Base-by-base conservation (phyloP, 2,113 vertebrate species). In the Benitochromis conjunctus region DNA sequence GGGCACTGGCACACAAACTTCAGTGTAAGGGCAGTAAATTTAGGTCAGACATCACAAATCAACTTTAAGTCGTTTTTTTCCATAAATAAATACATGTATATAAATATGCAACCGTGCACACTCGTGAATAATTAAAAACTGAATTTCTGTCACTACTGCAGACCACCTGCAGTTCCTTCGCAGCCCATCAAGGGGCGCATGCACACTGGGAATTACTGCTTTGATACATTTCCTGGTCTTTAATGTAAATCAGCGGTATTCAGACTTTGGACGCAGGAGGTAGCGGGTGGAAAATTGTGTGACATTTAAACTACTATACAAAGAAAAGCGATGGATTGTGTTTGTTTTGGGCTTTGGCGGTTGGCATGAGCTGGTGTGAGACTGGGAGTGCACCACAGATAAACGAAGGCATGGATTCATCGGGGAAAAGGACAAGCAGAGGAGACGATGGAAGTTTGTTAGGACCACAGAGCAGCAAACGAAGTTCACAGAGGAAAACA, bases 1-100 rank as follows among this genome's bases (percentile, higher is more conserved):
- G 3, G 29, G 3, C 29, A 4, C n/a, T n/a, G n/a, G n/a, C 0
- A 62, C 31, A 62, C 1, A 62, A 62, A 34, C 0, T 36, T 19
- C 16, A 1, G 0, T 62, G 58, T 19, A 34, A 11, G 0, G 0
- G 1, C 6, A 34, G 31, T 34, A 11, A 62, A 62, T 7, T 62
- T 9, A 36, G 31, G 31, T 62, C 29, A 62, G 58, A 62, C 31
- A 36, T 36, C 31, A 62, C 29, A 62, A 62, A 62, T 1, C 58
- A 62, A 31, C 5, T 36, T 36, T 62, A 62, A 62, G 1, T 19
- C 58, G 5, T n/a, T 19, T 62, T 62, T 60, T 62, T 62, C 10
- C 11, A 7, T 2, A 36, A 36, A 62, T 36, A 0, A 36, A 62
- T 36, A 36, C 31, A 62, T 62, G 58, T 36, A 62, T 62, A n/a